Base-by-base conservation (phyloP, 2,888 invertebrate genomes). In the Nomada fucata region DNA sequence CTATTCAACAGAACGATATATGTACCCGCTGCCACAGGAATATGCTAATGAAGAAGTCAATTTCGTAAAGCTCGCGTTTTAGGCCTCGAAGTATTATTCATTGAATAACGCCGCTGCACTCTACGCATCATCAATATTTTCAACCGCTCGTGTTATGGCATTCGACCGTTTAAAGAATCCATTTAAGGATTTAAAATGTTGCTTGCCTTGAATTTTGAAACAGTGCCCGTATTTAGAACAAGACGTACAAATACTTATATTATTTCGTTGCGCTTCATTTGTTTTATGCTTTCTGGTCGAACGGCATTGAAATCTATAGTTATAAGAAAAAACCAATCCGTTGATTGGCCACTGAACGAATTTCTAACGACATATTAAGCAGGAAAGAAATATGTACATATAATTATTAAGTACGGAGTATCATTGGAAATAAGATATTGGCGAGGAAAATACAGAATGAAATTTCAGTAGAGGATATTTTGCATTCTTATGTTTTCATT, bases 41-140 rank as follows among this genome's bases (percentile, higher is more conserved):
- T 11, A 60, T 53, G 72, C 26, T 82, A 72, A 81, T 44, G 9
- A 64, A 20, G 9, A 64, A 20, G 20, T 59, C 64, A 50, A 79
- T 74, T 72, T 64, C 23, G 47, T 53, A 59, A 55, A 59, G 55
- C 10, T 2, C n/a, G 47, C 42, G n/a, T 5, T 57, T 60, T 57
- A 10, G 1, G 1, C 13, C n/a, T 63, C 9, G n/a, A 29, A 42
- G 26, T 44, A 57, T 64, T 36, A 13, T 64, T 57, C n/a, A 10
- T n/a, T 2, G 26, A 9, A 15, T 36, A 11, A 18, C 5, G 15
- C 18, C 36, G 29, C 42, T 15, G 10, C 2, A 18, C 7, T 26
- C 18, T 18, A 9, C 23, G 23, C 13, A 70, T 53, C 29, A 18
- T 10, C n/a, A 13, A n/a, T 50, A 57, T 7, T 67, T 5, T 36